These are phyloP conservation scores for Callospermophilus lateralis DNA, from an alignment of 2,113 vertebrate genomes.

Conservation along the genomic window DNA sequence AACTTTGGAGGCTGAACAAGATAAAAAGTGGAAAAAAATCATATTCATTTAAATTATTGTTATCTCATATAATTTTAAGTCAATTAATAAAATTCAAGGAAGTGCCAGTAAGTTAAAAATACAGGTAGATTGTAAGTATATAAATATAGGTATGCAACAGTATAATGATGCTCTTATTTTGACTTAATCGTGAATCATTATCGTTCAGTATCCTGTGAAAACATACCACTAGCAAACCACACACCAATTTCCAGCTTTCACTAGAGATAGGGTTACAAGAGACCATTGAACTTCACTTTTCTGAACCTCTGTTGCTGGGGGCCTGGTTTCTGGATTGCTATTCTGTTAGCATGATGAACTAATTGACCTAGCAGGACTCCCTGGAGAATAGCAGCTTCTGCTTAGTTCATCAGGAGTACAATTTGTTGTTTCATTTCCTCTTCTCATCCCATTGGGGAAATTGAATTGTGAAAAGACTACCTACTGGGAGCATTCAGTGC, in stretches of 20 bases:
- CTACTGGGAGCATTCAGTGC: conserved; percentile 87
- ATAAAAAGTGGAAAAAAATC: not conserved
- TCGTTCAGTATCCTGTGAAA: conserved; percentile 56
- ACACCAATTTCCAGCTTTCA: conserved; percentile 56
- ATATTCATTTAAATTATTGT: conserved; percentile 28
- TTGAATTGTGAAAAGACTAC: conserved; percentile 88
- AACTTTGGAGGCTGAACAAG: not conserved
- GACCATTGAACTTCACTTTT: conserved; percentile 75
- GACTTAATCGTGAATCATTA: conserved; percentile 11
- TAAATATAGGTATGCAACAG: not conserved
- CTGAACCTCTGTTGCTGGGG: conserved; percentile 75
- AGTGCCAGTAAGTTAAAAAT: not conserved
- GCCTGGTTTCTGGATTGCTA: conserved; percentile 80
- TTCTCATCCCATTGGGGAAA: conserved; percentile 85
- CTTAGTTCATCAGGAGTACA: conserved; percentile 88
- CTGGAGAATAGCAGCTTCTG: conserved; percentile 85
- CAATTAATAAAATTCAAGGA: not conserved
- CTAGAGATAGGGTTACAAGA: conserved; percentile 66
- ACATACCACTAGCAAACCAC: conserved; percentile 49
- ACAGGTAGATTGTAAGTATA: not conserved
- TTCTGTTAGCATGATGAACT: conserved; percentile 87
- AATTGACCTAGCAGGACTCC: conserved; percentile 87
- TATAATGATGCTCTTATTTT: not conserved
- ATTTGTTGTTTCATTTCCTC: conserved; percentile 91
- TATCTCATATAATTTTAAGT: not conserved